Conservation (phyloP, 2,113 vertebrate genomes). For the Mastomys natalensis region DNA sequence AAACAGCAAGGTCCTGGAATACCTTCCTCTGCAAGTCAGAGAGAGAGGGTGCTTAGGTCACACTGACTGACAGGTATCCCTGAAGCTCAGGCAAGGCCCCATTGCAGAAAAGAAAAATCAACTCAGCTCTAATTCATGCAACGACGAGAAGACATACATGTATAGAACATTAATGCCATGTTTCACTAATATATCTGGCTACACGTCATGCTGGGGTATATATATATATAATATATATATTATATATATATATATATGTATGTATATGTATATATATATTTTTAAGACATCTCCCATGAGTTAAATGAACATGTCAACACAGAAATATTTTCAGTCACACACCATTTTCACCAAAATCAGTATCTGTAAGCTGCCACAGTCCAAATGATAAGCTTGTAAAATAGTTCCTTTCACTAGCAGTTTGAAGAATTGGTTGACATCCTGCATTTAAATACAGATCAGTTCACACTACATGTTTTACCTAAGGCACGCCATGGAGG, state of each 20-base stretch:
- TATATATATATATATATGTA: too few relatives aligned
- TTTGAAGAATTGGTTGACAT: neutral
- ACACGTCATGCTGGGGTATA: neutral
- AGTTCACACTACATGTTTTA: neutral
- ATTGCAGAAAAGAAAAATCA: neutral
- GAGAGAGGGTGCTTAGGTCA: too few relatives aligned
- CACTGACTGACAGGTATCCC: neutral
- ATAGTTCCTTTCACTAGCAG: neutral
- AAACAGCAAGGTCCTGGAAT: neutral
- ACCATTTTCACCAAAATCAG: conserved; percentile 1
- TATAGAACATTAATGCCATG: neutral
- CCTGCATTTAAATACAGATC: neutral
- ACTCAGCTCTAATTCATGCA: neutral
- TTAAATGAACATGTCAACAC: neutral
- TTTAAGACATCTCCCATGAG: neutral
- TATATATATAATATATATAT: too few relatives aligned
- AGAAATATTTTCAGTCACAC: neutral
- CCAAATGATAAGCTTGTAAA: neutral
- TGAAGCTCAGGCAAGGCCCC: neutral
- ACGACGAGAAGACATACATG: neutral
- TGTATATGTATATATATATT: too few relatives aligned
- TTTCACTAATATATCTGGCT: neutral
- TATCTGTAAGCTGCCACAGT: neutral
- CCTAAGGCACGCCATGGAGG: neutral
- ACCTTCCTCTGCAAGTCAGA: neutral